Evolutionary conservation across 1,140 invertebrate species (phyloP), one percentile per base, ranked within the genome.

Genomic region (Lordiphosa collinella): DNA sequence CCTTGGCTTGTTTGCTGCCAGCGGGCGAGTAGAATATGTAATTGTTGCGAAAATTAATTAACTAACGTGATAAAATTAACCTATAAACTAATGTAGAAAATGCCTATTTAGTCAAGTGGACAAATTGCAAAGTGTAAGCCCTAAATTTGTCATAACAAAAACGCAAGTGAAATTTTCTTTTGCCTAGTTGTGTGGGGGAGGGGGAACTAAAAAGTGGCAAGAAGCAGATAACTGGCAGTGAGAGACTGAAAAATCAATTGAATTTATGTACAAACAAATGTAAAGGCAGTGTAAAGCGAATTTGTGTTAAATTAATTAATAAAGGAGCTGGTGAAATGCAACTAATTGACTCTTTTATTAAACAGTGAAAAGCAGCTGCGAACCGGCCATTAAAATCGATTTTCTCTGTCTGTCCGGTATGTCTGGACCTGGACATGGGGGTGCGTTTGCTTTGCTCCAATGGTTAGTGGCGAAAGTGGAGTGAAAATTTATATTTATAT

Each of bases 11-110:
- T 13, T 13, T 60, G 55, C 22, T 43, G 58, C 55, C 54, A 61
- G 67, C 60, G 57, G 53, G 63, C 53, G 65, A 61, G 61, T 65
- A 80, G 55, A 73, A 79, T 74, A 78, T 79, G 74, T 79, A 79
- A 80, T 79, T 79, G 71, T 80, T 79, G 67, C 67, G 69, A 80
- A 79, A 80, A 79, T 47, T 40, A 75, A 59, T 74, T 72, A 51
- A 80, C 37, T 64, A 58, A 35, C 46, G 31, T 44, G 67, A 54
- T 44, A 69, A 80, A 55, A 44, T 8, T 50, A 40, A 70, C 29
- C 50, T 41, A 5, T 44, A 29, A 57, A 41, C 34, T 34, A 49
- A 31, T 32, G 29, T 44, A 38, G 37, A 66, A 57, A 40, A 68
- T 70, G 75, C 51, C 55, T 32, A 40, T 12, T 18, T 52, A 50